Percentiles rank a stretch among this genome's conserved stretches.
phyloP scores from a whole-genome alignment of 2,888 invertebrate genomes.

The Meloe dianella region DNA sequence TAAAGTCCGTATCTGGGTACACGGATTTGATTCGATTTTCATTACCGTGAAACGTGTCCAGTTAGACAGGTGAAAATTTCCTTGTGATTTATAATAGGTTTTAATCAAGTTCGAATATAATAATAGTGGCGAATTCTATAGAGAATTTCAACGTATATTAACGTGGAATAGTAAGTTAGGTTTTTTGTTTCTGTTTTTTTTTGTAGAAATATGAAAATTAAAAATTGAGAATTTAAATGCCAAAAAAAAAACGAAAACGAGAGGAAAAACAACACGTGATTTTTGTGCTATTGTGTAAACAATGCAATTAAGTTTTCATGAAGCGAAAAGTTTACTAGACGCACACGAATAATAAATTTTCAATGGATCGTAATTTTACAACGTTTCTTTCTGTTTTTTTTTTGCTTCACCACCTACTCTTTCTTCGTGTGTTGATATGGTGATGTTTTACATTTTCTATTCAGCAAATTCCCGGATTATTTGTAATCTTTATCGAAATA shows the following conservation, averaged over 20 bases:
- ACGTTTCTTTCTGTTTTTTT: not conserved
- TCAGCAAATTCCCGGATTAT: not conserved
- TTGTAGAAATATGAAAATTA: not conserved
- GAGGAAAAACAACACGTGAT: slow-evolving; percentile 4
- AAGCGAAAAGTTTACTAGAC: not conserved
- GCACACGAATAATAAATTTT: slow-evolving; percentile 3
- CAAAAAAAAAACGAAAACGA: too few relatives aligned
- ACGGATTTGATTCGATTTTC: slow-evolving; percentile 18
- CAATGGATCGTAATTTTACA: not conserved
- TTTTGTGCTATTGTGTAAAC: slow-evolving; percentile 1
- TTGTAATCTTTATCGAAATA: not conserved
- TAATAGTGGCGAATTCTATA: not conserved
- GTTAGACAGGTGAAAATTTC: not conserved
- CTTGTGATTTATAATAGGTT: not conserved
- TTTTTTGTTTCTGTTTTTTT: too few relatives aligned
- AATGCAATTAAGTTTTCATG: not conserved
- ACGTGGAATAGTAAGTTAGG: not conserved
- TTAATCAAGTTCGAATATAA: not conserved
- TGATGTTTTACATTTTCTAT: not conserved
- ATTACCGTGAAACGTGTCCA: slow-evolving; percentile 21
- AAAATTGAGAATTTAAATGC: too few relatives aligned
- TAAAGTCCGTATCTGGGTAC: slow-evolving; percentile 34
- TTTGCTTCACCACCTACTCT: not conserved
- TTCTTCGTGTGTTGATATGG: not conserved
- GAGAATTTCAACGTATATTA: not conserved